Evolutionary conservation across 2,797 vertebrate genomes (phyloP), one percentile per base, ranked within the genome.

Genomic region (Bovichtus diacanthus): DNA sequence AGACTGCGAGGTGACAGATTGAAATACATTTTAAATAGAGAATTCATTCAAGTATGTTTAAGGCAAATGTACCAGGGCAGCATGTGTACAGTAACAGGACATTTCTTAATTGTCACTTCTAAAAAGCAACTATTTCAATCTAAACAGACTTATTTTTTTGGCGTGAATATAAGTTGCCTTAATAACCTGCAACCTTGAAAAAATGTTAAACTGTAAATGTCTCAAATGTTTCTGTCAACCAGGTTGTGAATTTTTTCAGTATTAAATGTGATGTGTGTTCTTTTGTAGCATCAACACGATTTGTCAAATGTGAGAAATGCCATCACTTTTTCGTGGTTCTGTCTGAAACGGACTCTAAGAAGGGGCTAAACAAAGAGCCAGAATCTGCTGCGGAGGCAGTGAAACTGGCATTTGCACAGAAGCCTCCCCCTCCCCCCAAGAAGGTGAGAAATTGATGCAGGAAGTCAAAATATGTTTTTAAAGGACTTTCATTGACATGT

Each of bases 221-320:
- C 13, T 62, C 6, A 61, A 63, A 12, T 13, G 12, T 31, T 38
- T 36, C 2, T 67, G 29, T 41, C 2, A 58, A 12, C 9, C 18
- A 29, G 39, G 1, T 43, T 51, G 25, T 39, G 2, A 68, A 78
- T 53, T 70, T 2, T 65, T 54, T 63, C 7, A 50, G 1, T 6
- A 6, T 41, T 46, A 11, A 66, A 56, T 36, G 6, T 66, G 2
- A 23, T 70, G 8, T 74, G 19, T 62, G 2, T 59, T 83, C 55
- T 87, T 81, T 90, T 81, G 9, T 84, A 99, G 98, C 97, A 82
- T 99, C 98, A 38, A 99, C 97, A 19, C 96, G 97, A 72, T 99
- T 99, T 90, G 98, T 99, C 81, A 99, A 99, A 93, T 99, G 98
- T 94, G 98, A 99, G 80, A 99, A 99, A 91, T 99, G 98, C 92